Evolutionary conservation across 1,140 invertebrate species (phyloP).

Genomic region (Tyrophagus putrescentiae): DNA sequence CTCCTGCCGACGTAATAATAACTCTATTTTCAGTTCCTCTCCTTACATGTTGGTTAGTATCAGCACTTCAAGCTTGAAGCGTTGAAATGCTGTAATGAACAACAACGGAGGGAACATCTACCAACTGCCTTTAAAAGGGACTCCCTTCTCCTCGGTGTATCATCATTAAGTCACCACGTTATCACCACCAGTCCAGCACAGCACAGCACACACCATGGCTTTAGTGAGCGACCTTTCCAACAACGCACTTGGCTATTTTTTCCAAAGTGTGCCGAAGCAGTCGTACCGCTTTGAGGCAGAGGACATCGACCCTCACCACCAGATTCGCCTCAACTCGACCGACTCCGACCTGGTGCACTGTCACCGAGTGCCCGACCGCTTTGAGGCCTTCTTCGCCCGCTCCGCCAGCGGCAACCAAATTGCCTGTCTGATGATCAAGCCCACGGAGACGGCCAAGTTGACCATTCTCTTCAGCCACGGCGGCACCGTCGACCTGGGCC

Average conservation of each 20-base stretch:
- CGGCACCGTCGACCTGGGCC: slow-evolving; percentile 17
- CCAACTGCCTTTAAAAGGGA: too few species aligned
- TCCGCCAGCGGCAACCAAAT: slow-evolving; percentile 10
- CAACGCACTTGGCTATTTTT: slow-evolving; percentile 43
- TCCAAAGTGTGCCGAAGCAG: slow-evolving; percentile 70
- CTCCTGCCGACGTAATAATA: too few species aligned
- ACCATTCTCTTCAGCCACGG: slow-evolving; percentile 18
- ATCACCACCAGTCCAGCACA: too few species aligned
- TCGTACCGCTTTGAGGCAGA: slow-evolving; percentile 63
- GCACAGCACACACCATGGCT: too few species aligned
- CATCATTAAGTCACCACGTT: too few species aligned
- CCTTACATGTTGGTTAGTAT: too few species aligned
- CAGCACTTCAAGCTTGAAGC: too few species aligned
- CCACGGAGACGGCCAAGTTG: neutral
- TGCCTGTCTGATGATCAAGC: slow-evolving; percentile 8
- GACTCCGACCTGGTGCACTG: slow-evolving; percentile 3
- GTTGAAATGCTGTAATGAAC: too few species aligned
- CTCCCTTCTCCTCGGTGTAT: too few species aligned
- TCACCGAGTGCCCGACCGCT: slow-evolving; percentile 1
- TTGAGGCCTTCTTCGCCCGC: slow-evolving; percentile 1
- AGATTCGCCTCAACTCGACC: slow-evolving; percentile 13
- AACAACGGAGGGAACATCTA: too few species aligned
- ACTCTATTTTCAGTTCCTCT: too few species aligned
- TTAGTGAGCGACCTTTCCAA: slow-evolving; percentile 3
- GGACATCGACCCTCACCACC: slow-evolving; percentile 30